Conservation (phyloP, 2,113 vertebrate species). For the Riparia riparia region DNA sequence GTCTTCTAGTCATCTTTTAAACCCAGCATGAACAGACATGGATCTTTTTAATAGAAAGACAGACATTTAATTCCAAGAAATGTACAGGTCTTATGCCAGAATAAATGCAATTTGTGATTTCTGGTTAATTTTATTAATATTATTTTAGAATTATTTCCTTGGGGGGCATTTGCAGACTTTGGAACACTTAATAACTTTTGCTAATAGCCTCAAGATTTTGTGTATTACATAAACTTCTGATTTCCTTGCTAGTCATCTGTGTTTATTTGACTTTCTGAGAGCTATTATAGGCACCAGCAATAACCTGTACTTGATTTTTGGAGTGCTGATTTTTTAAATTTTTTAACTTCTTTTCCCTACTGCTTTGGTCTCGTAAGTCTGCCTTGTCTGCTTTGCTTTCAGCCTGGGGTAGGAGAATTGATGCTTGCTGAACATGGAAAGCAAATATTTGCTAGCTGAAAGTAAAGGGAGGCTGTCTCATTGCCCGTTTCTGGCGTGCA, state of each 20-base stretch:
- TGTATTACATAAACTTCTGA: slow-evolving; percentile 8
- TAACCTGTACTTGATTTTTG: not conserved
- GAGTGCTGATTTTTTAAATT: not conserved
- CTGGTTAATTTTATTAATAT: slow-evolving; percentile 43
- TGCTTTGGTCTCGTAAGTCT: not conserved
- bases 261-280: slow-evolving; percentile 34
- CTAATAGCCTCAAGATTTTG: not conserved
- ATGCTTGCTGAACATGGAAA: not conserved
- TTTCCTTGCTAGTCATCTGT: slow-evolving; percentile 1
- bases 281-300: not conserved
- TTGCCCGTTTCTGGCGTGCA: not conserved
- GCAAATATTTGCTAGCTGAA: not conserved
- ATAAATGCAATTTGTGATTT: slow-evolving; percentile 44
- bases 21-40: not conserved
- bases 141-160: not conserved
- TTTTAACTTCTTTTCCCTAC: not conserved
- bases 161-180: not conserved
- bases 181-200: not conserved
- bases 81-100: slow-evolving; percentile 16
- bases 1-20: slow-evolving; percentile 23
- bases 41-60: slow-evolving; percentile 48
- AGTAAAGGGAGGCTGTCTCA: not conserved
- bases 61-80: slow-evolving; percentile 39
- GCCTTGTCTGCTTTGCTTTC: not conserved
- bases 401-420: not conserved